phyloP scores from a whole-genome alignment of 1,140 invertebrate species.

The Hormaphis cornu region DNA sequence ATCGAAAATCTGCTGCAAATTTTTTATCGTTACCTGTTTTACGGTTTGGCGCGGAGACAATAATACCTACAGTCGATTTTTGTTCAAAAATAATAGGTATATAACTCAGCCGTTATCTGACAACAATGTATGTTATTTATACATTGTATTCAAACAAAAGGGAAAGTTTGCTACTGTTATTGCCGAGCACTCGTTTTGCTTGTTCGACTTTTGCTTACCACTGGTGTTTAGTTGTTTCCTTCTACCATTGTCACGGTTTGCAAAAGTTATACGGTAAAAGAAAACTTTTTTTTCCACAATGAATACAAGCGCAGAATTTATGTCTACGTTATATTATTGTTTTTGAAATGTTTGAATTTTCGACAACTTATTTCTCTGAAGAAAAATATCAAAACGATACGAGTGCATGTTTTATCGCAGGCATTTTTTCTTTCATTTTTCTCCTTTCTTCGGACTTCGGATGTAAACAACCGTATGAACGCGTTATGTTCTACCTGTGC shows the following conservation, averaged over 20 bases:
- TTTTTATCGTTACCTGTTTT: not conserved
- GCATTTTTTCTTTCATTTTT: not conserved
- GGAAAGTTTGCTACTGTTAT: slow-evolving; percentile 20
- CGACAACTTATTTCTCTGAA: not conserved
- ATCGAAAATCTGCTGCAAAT: not conserved
- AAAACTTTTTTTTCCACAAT: slow-evolving; percentile 22
- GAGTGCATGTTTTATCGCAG: not conserved
- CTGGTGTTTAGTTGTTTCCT: slow-evolving; percentile 11
- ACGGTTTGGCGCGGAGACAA: too few species aligned
- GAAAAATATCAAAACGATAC: not conserved
- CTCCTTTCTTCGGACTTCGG: too few species aligned
- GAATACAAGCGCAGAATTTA: slow-evolving; percentile 20
- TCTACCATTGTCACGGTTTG: slow-evolving; percentile 4
- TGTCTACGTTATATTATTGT: slow-evolving; percentile 19
- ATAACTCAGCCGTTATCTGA: slow-evolving; percentile 6
- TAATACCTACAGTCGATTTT: not conserved
- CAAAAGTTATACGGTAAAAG: slow-evolving; percentile 10
- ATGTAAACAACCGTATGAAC: too few species aligned
- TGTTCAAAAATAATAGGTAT: slow-evolving; percentile 7
- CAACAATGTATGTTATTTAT: too few species aligned
- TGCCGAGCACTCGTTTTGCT: not conserved
- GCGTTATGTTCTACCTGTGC: too few species aligned
- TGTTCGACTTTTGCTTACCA: slow-evolving; percentile 23
- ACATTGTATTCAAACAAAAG: slow-evolving; percentile 21
- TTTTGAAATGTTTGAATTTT: slow-evolving; percentile 22